A percentile compares a stretch with the other conserved stretches of the same genome.
phyloP scores from a whole-genome alignment of 35 echinoderm and acorn worm species.

The Heliocidaris tuberculata region DNA sequence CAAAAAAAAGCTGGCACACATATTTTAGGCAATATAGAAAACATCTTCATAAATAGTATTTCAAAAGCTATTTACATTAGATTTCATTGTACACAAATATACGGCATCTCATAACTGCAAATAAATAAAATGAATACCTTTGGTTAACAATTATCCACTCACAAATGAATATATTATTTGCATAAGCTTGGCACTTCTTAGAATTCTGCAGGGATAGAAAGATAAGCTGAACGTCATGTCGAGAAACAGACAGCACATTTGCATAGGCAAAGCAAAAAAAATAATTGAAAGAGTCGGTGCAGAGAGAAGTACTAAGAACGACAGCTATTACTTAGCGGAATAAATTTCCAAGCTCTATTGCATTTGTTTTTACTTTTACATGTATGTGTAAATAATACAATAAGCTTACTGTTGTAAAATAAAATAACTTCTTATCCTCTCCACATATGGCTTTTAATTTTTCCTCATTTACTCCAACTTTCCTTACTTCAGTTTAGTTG shows the following conservation, averaged over 20 bases:
- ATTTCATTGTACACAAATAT: background rate
- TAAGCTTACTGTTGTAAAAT: background rate
- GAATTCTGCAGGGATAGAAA: background rate
- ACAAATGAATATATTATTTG: background rate
- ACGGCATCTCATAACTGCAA: background rate
- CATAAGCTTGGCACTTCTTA: background rate
- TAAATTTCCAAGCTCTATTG: background rate
- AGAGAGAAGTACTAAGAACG: background rate
- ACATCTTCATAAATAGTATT: background rate
- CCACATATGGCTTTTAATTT: too few species aligned
- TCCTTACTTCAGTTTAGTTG: too few species aligned
- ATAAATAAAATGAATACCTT: background rate
- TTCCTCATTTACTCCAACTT: too few species aligned
- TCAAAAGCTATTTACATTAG: background rate
- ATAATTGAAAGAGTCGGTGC: background rate
- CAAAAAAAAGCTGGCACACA: background rate
- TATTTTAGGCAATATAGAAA: slow-evolving; percentile 6
- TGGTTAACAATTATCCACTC: background rate
- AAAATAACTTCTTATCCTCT: background rate
- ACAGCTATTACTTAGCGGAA: background rate
- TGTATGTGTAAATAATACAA: too few species aligned
- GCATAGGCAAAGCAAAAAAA: background rate
- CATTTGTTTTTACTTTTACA: background rate
- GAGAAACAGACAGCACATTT: background rate
- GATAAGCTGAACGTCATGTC: background rate